Conservation (phyloP, 2,797 vertebrate species). For the Cichlasoma orientale region DNA sequence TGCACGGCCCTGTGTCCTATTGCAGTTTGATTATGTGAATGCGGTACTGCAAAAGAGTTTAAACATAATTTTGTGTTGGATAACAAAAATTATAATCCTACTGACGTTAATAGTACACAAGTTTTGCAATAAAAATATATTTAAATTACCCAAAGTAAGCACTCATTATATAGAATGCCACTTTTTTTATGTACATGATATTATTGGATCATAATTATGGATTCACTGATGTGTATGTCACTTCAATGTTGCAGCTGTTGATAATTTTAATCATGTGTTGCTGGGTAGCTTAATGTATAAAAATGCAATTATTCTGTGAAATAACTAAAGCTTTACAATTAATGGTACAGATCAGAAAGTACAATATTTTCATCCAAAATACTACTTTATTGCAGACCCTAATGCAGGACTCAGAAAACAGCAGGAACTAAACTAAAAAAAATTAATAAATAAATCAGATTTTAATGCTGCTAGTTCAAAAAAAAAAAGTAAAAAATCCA, state of each 20-base stretch:
- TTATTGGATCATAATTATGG: not conserved
- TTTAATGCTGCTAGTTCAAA: not conserved
- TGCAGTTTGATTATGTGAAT: too few relatives aligned
- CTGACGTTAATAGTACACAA: too few relatives aligned
- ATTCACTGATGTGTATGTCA: not conserved
- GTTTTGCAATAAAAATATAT: not conserved
- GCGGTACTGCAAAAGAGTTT: too few relatives aligned
- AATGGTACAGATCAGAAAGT: not conserved
- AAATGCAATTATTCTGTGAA: not conserved
- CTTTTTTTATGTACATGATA: rapidly evolving
- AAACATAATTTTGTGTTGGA: too few relatives aligned
- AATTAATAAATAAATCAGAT: too few relatives aligned
- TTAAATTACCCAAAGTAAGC: not conserved
- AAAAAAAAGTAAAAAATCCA: not conserved
- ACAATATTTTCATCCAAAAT: not conserved
- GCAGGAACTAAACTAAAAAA: rapidly evolving
- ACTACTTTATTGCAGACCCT: not conserved
- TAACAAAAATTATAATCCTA: too few relatives aligned
- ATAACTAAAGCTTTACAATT: not conserved
- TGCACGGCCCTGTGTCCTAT: too few relatives aligned
- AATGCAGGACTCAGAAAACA: not conserved
- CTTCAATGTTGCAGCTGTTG: not conserved
- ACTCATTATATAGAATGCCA: not conserved
- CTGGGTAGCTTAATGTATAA: not conserved
- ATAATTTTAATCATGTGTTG: not conserved